These are phyloP conservation scores for Xestia rhomboidea DNA, from an alignment of 2,888 invertebrate genomes.

Conservation along the genomic window DNA sequence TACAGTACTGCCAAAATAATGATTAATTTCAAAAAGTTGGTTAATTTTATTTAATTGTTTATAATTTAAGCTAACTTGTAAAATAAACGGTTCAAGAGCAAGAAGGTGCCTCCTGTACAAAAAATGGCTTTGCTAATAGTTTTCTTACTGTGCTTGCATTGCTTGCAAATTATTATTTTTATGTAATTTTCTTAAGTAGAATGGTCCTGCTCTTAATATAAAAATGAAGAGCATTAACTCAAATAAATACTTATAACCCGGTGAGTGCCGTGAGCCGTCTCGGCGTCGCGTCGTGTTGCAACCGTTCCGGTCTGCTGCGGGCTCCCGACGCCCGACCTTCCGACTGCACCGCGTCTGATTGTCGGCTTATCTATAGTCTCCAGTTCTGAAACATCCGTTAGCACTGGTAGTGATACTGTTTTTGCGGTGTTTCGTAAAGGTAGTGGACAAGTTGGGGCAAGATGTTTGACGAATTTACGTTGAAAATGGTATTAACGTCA, in stretches of 20 bases:
- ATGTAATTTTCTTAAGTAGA: too few species aligned
- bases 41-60: too few species aligned
- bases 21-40: too few species aligned
- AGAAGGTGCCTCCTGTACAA: too few species aligned
- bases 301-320: slow-evolving; percentile 57
- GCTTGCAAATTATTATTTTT: too few species aligned
- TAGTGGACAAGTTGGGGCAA: slow-evolving; percentile 6
- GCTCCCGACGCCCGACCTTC: slow-evolving; percentile 55
- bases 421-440: slow-evolving; percentile 23
- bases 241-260: neutral
- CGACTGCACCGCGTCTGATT: slow-evolving; percentile 49
- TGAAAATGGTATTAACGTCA: neutral
- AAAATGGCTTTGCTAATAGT: too few species aligned
- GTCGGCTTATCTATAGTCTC: slow-evolving; percentile 50
- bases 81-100: too few species aligned
- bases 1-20: too few species aligned
- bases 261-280: slow-evolving; percentile 1
- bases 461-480: neutral
- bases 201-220: too few species aligned
- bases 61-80: too few species aligned
- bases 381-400: slow-evolving; percentile 52
- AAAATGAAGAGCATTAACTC: neutral
- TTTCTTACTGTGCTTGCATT: too few species aligned
- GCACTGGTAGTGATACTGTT: slow-evolving; percentile 30
- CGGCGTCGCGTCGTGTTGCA: slow-evolving; percentile 42